Evolutionary conservation across 1,140 invertebrate genomes (phyloP), one percentile per base, ranked within the genome.

Genomic region (Adoxophyes honmai): DNA sequence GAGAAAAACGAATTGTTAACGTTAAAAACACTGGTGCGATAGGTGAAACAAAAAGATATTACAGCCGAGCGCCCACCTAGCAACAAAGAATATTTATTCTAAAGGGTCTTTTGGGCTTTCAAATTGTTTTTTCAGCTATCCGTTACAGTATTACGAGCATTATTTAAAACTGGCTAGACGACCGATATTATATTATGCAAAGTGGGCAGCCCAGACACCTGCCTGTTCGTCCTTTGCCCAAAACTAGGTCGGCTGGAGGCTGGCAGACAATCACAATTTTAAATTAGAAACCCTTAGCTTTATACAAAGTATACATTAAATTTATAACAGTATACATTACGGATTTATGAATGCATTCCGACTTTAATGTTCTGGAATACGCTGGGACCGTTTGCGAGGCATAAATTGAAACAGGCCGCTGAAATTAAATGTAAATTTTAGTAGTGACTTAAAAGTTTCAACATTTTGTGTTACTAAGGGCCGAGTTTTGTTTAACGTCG

Each of bases 241-340:
- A 74, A 86, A 79, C 64, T 87, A 77, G 82, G 84, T 86, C 81
- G 73, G 38, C 67, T 64, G 75, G 61, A 77, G 77, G 73, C 70
- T 75, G 63, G 78, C 74, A 87, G 82, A 87, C 84, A 78, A 84
- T 86, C 81, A 85, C 77, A 78, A 87, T 82, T 87, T 82, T 78
- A 86, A 87, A 87, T 86, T 76, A 81, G 75, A 66, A 62, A 70
- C 62, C 64, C 70, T 71, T 48, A 48, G 28, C 18, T 48, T 48
- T 48, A 48, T 18, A 48, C 21, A 28, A 21, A 48, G 4, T 21
- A 39, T 38, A 39, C 21, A n/a, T n/a, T n/a, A n/a, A n/a, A n/a
- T n/a, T n/a, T n/a, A n/a, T n/a, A n/a, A n/a, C 37, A 14, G 13
- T 2, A 39, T 13, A 39, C 10, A 39, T 14, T 0, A 39, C 14